These are phyloP conservation scores for Theristicus caerulescens DNA, from an alignment of 2,113 vertebrate genomes.

Conservation along the genomic window DNA sequence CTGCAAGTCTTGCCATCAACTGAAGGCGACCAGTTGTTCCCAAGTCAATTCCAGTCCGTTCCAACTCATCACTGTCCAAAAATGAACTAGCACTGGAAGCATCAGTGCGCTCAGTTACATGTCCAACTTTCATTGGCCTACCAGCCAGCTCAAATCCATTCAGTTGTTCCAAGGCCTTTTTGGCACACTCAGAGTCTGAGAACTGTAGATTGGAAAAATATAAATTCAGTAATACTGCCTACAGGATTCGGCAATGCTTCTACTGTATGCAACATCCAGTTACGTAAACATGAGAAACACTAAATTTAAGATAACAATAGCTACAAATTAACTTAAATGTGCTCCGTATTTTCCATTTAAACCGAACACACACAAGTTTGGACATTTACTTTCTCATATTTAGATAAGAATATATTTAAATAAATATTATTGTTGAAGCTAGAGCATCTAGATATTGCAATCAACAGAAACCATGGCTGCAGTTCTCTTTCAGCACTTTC, in stretches of 20 bases:
- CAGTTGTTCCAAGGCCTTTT: conserved; percentile 95
- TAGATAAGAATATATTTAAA: neutral
- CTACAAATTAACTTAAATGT: neutral
- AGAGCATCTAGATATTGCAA: neutral
- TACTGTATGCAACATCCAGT: neutral
- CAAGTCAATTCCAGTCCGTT: conserved; percentile 91
- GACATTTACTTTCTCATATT: neutral
- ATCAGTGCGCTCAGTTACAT: conserved; percentile 93
- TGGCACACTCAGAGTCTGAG: conserved; percentile 93
- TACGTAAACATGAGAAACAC: rapidly evolving
- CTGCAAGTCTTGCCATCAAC: conserved; percentile 93
- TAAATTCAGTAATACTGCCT: neutral
- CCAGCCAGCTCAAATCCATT: conserved; percentile 96
- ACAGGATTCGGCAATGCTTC: neutral
- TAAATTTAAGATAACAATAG: neutral
- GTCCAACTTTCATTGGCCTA: conserved; percentile 97
- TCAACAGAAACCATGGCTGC: neutral
- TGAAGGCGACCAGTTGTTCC: conserved; percentile 94
- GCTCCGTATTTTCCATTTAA: neutral
- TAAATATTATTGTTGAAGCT: neutral
- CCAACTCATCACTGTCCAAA: conserved; percentile 92
- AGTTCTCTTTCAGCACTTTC: neutral
- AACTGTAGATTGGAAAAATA: conserved; percentile 75
- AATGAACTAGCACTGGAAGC: conserved; percentile 88
- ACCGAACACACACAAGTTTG: neutral